Evolutionary conservation across 2,797 vertebrate genomes (phyloP), one percentile per base, ranked within the genome.

Genomic region (Onychomys torridus): DNA sequence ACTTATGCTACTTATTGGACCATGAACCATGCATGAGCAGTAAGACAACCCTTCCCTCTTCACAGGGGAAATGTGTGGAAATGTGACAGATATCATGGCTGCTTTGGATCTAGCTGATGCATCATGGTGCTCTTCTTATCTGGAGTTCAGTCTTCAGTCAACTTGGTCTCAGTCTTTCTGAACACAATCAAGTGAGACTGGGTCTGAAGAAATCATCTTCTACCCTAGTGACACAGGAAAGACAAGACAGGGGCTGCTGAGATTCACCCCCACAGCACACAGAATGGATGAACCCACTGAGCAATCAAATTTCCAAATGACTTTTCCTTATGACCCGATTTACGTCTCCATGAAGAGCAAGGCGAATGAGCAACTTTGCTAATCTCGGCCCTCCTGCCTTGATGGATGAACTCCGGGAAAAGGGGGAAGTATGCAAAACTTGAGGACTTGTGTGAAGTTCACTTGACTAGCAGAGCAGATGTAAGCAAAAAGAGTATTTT

Each of bases 261-360:
- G 95, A 94, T 55, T 92, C 59, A 81, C n/a, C 46, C 91, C 81
- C 25, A 40, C 49, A 93, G 75, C 40, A 84, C 75, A 67, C 37
- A 57, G 83, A 91, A 37, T 34, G 49, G 63, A 90, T 5, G 46
- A 85, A 65, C 52, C 95, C 96, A 77, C 27, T 63, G 96, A 96
- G 94, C 87, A 96, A 95, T 94, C 83, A 96, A 83, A 91, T 90
- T 96, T 96, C 95, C 87, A 91, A 94, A 95, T 77, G 95, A 89
- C 95, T 97, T 97, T 91, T 87, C 89, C 95, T 93, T 81, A 84
- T 97, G 95, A 93, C 96, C 94, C 61, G 93, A 95, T 94, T 97
- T 91, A 89, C 0, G 0, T 77, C 84, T 97, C 61, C 29, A 13
- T 43, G 79, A 89, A 96, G 79, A 95, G 87, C 1, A 40, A 52